Conservation (phyloP, 2,113 vertebrate genomes). For the Gymnorhina tibicen region DNA sequence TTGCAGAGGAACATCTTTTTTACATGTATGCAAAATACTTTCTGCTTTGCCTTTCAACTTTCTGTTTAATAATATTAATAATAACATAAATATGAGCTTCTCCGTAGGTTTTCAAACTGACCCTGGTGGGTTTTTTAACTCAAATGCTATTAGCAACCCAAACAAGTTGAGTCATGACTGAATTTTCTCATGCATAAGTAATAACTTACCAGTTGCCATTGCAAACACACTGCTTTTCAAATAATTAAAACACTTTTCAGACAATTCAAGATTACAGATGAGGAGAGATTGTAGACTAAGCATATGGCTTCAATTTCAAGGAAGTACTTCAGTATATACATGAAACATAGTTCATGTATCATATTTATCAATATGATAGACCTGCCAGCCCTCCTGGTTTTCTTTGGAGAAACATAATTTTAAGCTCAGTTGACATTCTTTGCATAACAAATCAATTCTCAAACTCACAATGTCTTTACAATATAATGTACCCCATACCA, state of each 20-base stretch:
- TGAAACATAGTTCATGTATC: neutral
- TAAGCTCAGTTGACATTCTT: neutral
- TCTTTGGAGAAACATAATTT: neutral
- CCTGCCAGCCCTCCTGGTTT: neutral
- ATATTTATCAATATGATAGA: neutral
- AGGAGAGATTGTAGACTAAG: neutral
- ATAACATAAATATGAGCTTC: neutral
- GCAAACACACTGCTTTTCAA: neutral
- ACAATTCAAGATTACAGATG: constrained; percentile 11
- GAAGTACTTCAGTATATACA: neutral
- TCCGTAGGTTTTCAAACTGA: neutral
- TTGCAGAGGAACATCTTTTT: constrained; percentile 4
- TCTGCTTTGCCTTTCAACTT: constrained; percentile 11
- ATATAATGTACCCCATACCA: neutral
- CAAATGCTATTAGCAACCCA: constrained; percentile 8
- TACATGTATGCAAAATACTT: neutral
- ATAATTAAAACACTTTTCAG: constrained; percentile 21
- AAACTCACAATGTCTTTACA: neutral
- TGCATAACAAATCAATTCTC: neutral
- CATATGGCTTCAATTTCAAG: neutral
- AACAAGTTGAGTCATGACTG: constrained; percentile 22
- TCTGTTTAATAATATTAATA: constrained; percentile 2
- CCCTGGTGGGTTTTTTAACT: neutral
- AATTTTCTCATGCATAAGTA: constrained; percentile 28
- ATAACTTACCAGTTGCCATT: neutral